These are phyloP conservation scores for Eupeodes corollae DNA, from an alignment of 1,140 invertebrate species.

Conservation along the genomic window DNA sequence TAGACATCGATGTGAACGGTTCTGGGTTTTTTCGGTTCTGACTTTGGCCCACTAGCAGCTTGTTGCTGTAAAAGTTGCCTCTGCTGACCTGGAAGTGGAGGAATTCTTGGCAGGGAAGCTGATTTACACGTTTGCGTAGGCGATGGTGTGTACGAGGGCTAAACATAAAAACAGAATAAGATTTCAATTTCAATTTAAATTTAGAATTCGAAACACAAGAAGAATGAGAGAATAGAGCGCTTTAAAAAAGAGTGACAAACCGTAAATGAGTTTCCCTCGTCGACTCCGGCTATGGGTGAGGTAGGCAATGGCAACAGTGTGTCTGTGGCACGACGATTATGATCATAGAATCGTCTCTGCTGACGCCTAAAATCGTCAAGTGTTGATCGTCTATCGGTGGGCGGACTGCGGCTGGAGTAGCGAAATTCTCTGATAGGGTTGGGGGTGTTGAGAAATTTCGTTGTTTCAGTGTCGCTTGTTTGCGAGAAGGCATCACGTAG, in stretches of 20 bases:
- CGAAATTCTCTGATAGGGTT: constrained; percentile 10
- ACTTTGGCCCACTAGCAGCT: constrained; percentile 13
- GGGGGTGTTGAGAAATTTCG: constrained; percentile 10
- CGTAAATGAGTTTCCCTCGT: constrained; percentile 32
- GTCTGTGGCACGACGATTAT: constrained; percentile 24
- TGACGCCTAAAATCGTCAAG: background rate
- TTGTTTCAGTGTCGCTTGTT: constrained; percentile 29
- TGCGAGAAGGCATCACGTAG: constrained; percentile 32
- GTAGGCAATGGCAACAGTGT: constrained; percentile 3
- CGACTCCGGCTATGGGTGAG: constrained; percentile 13
- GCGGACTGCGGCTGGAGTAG: background rate
- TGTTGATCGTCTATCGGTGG: background rate
- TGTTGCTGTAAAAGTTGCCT: constrained; percentile 1
- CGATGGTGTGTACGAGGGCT: constrained; percentile 16
- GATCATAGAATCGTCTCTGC: constrained; percentile 14
- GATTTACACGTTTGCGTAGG: constrained; percentile 28
- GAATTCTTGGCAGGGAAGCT: constrained; percentile 27
- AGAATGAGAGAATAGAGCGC: too few relatives aligned
- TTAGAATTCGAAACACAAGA: too few relatives aligned
- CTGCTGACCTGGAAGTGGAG: constrained; percentile 9
- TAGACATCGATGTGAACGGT: constrained; percentile 70
- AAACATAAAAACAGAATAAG: background rate
- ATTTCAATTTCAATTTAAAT: constrained; percentile 13
- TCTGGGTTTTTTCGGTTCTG: constrained; percentile 46
- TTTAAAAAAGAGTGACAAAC: constrained; percentile 10